Base-by-base conservation (phyloP, 2,113 vertebrate genomes). In the Pterocles orientalis region DNA sequence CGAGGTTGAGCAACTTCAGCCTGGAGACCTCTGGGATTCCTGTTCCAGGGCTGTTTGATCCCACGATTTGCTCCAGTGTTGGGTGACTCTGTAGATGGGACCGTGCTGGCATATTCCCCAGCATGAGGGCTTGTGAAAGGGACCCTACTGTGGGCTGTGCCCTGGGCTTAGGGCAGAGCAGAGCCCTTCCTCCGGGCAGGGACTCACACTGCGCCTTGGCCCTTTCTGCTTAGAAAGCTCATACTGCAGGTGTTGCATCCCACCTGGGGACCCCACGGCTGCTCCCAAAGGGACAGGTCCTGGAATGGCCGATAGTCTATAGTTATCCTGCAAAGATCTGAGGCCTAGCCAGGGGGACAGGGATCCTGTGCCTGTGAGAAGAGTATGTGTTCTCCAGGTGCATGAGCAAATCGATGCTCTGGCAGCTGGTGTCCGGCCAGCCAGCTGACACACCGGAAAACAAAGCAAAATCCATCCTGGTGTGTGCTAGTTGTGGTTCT, bases 51-150 rank as follows among this genome's bases (percentile, higher is more conserved):
- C 4, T 64, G 20, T 39, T 71, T 7, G 10, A 34, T 86, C 57
- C 77, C 53, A 45, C 18, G 72, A 71, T 89, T 92, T 75, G 33
- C 56, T 75, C 8, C 20, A 78, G 62, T 0, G 0, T 23, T 86
- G 69, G 58, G 31, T 72, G 73, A 60, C 53, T 68, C 61, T 33
- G 13, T 56, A 66, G 36, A 48, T 25, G 21, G 56, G 53, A 78
- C 51, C 0, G 2, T 21, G 29, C 8, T 24, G 51, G 26, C 2
- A 0, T 18, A 11, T 48, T 71, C 5, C 18, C 9, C 4, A 13
- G 29, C 16, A 48, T 0, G 2, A 65, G 17, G 18, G 18, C 24
- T 48, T 29, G 20, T 7, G 10, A 82, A 88, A 71, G 7, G 15
- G 8, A 4, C 13, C 5, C 21, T 45, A 2, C 7, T 23, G 5